Evolutionary conservation across 2,797 vertebrate species (phyloP).

Genomic region (Glossophaga mutica): DNA sequence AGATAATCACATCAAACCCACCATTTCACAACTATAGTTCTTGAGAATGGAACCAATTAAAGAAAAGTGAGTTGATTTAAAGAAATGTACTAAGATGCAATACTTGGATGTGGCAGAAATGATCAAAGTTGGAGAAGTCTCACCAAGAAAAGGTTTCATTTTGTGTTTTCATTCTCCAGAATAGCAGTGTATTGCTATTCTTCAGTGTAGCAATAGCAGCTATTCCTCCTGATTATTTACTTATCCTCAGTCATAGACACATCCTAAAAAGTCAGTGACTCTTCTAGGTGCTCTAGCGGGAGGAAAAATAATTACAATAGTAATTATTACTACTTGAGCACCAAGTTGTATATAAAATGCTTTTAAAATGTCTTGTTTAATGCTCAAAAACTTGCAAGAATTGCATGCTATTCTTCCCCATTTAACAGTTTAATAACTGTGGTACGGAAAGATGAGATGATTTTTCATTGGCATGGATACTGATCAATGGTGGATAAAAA

Average conservation of each 20-base stretch:
- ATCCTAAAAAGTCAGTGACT: neutral
- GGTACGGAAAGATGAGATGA: neutral
- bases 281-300: neutral
- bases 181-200: too few relatives aligned
- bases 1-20: neutral
- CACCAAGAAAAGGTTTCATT: neutral
- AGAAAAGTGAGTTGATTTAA: slow-evolving; percentile 9
- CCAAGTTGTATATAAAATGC: slow-evolving; percentile 7
- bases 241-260: neutral
- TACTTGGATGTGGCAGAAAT: slow-evolving; percentile 7
- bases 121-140: neutral
- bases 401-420: neutral
- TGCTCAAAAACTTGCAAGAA: neutral
- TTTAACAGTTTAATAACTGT: slow-evolving; percentile 16
- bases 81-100: neutral
- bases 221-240: neutral
- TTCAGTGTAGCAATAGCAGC: neutral
- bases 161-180: slow-evolving; percentile 28
- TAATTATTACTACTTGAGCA: slow-evolving; percentile 4
- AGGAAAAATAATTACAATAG: neutral
- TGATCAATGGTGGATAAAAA: slow-evolving; percentile 16
- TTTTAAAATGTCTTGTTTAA: neutral
- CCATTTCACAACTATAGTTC: neutral
- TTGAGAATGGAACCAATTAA: neutral
- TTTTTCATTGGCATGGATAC: neutral